A percentile compares a stretch with the other conserved stretches of the same genome.
Evolutionary conservation across 1,140 invertebrate species (phyloP).

Genomic region (Hyposmocoma kahamanoa): DNA sequence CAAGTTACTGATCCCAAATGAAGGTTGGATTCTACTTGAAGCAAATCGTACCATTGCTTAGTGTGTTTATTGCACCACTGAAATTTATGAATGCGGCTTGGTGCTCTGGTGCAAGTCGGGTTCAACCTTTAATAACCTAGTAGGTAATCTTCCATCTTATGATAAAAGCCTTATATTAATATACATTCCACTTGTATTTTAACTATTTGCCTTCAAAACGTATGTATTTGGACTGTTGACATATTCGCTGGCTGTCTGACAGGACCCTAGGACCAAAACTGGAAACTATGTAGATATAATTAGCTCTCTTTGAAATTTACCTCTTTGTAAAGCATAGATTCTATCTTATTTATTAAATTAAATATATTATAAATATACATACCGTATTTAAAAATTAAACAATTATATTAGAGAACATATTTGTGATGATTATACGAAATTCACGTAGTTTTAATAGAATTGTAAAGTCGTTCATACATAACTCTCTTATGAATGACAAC

Average conservation of each 20-base stretch:
- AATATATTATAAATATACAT: not conserved
- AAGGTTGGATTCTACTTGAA: too few relatives aligned
- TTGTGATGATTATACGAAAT: not conserved
- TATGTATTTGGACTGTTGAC: constrained; percentile 30
- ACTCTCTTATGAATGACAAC: too few relatives aligned
- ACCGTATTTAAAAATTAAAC: not conserved
- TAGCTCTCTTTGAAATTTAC: constrained; percentile 44
- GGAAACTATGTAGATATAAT: constrained; percentile 32
- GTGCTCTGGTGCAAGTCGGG: too few relatives aligned
- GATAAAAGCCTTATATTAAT: constrained; percentile 52
- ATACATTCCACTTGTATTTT: constrained; percentile 70
- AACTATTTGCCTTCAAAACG: constrained; percentile 50
- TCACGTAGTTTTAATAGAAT: too few relatives aligned
- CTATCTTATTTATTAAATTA: not conserved
- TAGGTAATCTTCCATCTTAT: constrained; percentile 46
- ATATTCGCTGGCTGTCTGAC: too few relatives aligned
- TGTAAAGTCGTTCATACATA: too few relatives aligned
- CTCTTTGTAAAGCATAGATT: constrained; percentile 8
- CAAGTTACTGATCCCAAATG: too few relatives aligned
- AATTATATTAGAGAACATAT: not conserved
- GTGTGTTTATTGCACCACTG: too few relatives aligned
- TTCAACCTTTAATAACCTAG: constrained; percentile 14
- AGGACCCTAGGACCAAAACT: constrained; percentile 51
- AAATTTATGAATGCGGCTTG: too few relatives aligned
- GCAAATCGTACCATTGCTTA: too few relatives aligned